These are phyloP conservation scores for Corydoras maculifer DNA, from an alignment of 2,113 vertebrate species.

Conservation along the genomic window DNA sequence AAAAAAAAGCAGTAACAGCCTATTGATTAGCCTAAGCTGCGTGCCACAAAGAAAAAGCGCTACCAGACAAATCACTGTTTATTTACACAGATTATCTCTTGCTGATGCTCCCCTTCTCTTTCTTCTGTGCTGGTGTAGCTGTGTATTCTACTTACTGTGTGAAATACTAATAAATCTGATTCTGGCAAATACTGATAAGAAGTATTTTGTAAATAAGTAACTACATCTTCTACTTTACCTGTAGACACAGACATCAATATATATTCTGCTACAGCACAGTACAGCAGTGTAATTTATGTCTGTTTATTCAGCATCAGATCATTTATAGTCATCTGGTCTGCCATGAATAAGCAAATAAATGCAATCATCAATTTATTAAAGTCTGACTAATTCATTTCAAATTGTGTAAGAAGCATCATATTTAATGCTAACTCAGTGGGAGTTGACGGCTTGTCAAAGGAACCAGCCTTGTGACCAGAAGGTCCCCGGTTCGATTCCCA, in stretches of 20 bases:
- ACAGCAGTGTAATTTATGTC: no score
- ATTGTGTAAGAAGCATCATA: no score
- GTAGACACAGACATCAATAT: background rate
- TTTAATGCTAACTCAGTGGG: no score
- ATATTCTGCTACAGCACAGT: no score
- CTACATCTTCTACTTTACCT: background rate
- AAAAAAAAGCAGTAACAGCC: slow-evolving; percentile 57
- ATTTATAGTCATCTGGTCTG: no score
- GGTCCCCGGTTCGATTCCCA: no score
- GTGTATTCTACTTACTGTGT: slow-evolving; percentile 4
- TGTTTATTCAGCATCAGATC: no score
- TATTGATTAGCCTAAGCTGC: slow-evolving; percentile 55
- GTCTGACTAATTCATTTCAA: no score
- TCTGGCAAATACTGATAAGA: slow-evolving; percentile 25
- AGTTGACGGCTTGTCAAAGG: no score
- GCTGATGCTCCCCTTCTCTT: slow-evolving; percentile 11
- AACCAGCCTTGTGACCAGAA: no score
- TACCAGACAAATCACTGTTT: slow-evolving; percentile 40
- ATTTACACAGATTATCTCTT: slow-evolving; percentile 46
- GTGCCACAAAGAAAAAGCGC: slow-evolving; percentile 29
- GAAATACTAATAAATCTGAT: slow-evolving; percentile 12
- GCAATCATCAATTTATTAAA: no score
- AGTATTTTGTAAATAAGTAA: slow-evolving; percentile 24
- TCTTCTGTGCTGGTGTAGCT: slow-evolving; percentile 7
- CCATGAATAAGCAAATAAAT: no score